Base-by-base conservation (phyloP, 1,140 invertebrate genomes). In the Linepithema humile region DNA sequence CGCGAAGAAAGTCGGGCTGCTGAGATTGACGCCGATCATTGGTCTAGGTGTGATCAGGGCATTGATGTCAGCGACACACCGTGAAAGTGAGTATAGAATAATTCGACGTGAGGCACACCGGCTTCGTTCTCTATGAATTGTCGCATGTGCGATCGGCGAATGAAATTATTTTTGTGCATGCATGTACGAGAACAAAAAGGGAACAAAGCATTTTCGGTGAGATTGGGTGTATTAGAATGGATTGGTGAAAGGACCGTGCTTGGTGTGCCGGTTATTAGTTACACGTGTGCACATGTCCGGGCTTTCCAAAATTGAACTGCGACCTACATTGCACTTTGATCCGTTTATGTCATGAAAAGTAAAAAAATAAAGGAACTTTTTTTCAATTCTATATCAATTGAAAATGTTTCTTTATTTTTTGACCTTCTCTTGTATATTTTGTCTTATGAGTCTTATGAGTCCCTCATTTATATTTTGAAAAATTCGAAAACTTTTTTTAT, bases 41-140 rank as follows among this genome's bases (percentile, higher is more conserved):
- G 45, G 17, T 20, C 26, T 40, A 65, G 35, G 5, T 53, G 29
- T 12, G 26, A 9, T 17, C n/a, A 17, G 20, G 9, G 59, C 59
- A 78, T 83, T 86, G 29, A 84, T 84, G 86, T 80, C 86, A 83
- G 32, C 29, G 45, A 86, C 43, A 32, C 26, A 64, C 10, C 45
- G 53, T 23, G 53, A 74, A 62, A 80, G 86, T 84, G 70, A 88
- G 82, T 84, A 84, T 45, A 20, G n/a, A 20, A 0, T 3, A 1
- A 40, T 73, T 45, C 29, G 55, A 26, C 15, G 23, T 1, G 12
- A 38, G 7, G 43, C 38, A 3, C 40, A 38, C 10, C 10, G 40
- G 17, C 20, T 45, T 26, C 40, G 3, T 23, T 17, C 35, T 73
- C 10, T 10, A 38, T 43, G 23, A 7, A 43, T 50, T 1, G 10